Conservation (phyloP, 2,888 invertebrate species). For the Drosophila melanosoma region DNA sequence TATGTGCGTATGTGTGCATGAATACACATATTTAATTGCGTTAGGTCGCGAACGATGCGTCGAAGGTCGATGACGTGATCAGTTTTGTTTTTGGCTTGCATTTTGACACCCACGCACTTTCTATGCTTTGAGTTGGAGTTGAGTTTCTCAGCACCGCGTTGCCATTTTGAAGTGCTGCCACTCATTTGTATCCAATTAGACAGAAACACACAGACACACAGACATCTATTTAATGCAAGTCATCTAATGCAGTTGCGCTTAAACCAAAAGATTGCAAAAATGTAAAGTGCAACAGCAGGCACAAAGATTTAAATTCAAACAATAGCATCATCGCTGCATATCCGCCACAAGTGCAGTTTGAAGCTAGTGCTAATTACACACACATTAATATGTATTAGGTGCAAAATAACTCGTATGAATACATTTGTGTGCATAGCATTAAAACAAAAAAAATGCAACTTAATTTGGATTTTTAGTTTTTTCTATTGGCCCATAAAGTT, state of each 20-base stretch:
- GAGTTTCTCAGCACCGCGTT: slow-evolving; percentile 4
- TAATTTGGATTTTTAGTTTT: slow-evolving; percentile 14
- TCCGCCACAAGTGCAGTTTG: slow-evolving; percentile 70
- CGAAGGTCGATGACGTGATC: slow-evolving; percentile 73
- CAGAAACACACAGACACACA: not conserved
- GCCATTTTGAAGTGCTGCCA: slow-evolving; percentile 22
- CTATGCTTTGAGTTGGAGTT: slow-evolving; percentile 19
- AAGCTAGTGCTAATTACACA: slow-evolving; percentile 69
- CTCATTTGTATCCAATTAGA: slow-evolving; percentile 23
- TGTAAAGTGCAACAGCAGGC: slow-evolving; percentile 38
- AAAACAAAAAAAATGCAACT: slow-evolving; percentile 42
- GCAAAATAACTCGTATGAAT: not conserved
- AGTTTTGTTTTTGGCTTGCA: slow-evolving; percentile 21
- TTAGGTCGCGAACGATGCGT: slow-evolving; percentile 17
- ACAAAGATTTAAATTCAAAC: slow-evolving; percentile 45
- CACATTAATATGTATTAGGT: slow-evolving; percentile 12
- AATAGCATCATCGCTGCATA: slow-evolving; percentile 77
- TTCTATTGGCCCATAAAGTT: slow-evolving; percentile 58
- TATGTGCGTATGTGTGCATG: not conserved
- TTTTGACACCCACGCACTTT: slow-evolving; percentile 45
- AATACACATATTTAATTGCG: slow-evolving; percentile 33
- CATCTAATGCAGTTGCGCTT: slow-evolving; percentile 23
- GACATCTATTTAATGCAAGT: slow-evolving; percentile 30
- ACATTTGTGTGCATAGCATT: slow-evolving; percentile 40
- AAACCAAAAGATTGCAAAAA: slow-evolving; percentile 22